A percentile compares a stretch with the other conserved stretches of the same genome.
Evolutionary conservation across 2,113 vertebrate genomes (phyloP).

Genomic region (Daphoenositta chrysoptera): DNA sequence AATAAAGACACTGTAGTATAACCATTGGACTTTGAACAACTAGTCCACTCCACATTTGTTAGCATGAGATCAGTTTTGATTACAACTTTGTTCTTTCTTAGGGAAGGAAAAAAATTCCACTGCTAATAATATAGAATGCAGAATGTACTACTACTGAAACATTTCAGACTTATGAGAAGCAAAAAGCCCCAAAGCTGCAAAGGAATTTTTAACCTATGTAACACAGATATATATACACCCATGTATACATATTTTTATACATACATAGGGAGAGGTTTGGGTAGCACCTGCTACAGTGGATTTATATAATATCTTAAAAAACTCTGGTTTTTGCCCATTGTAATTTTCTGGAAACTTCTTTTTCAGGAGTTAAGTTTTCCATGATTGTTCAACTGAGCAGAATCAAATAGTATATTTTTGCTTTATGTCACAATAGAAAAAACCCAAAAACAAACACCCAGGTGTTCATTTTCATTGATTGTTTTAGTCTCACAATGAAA

Average conservation of each 20-base stretch:
- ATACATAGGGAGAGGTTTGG: not conserved
- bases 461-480: not conserved
- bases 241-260: not conserved
- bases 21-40: not conserved
- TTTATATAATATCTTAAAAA: not conserved
- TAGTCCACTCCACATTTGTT: not conserved
- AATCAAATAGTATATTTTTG: not conserved
- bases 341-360: not conserved
- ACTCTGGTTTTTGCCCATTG: not conserved
- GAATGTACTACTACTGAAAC: not conserved
- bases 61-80: not conserved
- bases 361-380: not conserved
- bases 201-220: not conserved
- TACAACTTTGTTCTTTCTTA: not conserved
- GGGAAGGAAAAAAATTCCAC: not conserved
- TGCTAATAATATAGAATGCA: not conserved
- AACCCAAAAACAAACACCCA: not conserved
- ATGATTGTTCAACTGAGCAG: not conserved
- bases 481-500: not conserved
- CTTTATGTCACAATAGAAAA: not conserved
- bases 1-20: not conserved
- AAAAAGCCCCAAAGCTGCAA: not conserved
- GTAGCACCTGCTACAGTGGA: not conserved
- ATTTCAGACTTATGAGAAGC: not conserved
- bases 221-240: not conserved